Evolutionary conservation across 1,140 invertebrate species (phyloP), one percentile per base, ranked within the genome.

Genomic region (Aphidius ervi): DNA sequence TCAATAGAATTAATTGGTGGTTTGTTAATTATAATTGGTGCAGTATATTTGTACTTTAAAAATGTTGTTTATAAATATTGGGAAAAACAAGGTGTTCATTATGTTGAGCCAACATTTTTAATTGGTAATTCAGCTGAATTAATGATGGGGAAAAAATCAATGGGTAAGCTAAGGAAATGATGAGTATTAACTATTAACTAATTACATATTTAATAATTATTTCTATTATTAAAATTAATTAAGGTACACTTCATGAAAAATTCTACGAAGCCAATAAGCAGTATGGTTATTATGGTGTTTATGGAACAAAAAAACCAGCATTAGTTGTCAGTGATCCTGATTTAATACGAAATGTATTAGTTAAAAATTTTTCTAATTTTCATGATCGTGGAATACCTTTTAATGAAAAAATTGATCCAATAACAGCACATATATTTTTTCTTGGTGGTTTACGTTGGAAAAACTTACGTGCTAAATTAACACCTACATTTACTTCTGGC

Each of bases 401-500:
- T 37, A 79, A 81, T 55, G 79, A 78, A 58, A 70, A 81, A 62
- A 74, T 73, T 1, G 84, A 86, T 64, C 74, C 79, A 4, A 48
- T 87, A 0, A 76, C 78, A 10, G 78, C 79, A 7, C 81, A 84
- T 62, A 66, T 87, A 41, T 81, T 86, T 47, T 65, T 70, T 20
- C 47, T 81, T 20, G 63, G 71, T 9, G 76, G 75, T 0, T 70
- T 80, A 23, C 65, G 78, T 62, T 87, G 84, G 85, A 78, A 74
- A 48, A 72, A 69, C 41, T 56, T 86, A 0, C 71, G 84, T 42
- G 63, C 69, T 0, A 83, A 83, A 58, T 58, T 87, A 5, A 79
- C 79, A 1, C 83, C 85, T 0, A 79, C 81, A 5, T 86, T 87
- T 63, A 82, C 83, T 0, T 76, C 83, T 0, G 80, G 77, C 4